These are phyloP conservation scores for Galaxias olidus DNA, from an alignment of 2,797 vertebrate species.

Conservation along the genomic window DNA sequence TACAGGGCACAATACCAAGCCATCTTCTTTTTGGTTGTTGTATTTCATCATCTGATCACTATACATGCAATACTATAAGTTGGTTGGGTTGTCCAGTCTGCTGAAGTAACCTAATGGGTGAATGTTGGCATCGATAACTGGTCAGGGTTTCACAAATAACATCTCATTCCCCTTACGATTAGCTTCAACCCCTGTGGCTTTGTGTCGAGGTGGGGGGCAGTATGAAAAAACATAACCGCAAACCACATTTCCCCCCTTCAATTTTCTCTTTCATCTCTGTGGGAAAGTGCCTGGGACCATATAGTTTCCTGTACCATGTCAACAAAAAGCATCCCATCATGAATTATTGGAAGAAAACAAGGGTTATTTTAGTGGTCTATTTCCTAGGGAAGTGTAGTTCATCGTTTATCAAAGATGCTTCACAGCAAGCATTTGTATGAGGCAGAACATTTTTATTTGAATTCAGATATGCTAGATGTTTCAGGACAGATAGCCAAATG, in stretches of 20 bases:
- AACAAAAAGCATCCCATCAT: no score
- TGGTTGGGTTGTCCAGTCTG: constrained; percentile 2
- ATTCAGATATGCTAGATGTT: background rate
- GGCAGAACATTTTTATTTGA: background rate
- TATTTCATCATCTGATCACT: background rate
- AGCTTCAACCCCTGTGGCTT: background rate
- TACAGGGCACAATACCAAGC: no score
- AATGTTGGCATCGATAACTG: background rate
- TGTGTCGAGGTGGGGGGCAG: constrained; percentile 42
- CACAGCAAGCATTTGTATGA: background rate
- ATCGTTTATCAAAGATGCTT: no score
- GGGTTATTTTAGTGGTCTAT: no score
- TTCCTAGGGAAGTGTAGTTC: no score
- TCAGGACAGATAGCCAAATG: background rate
- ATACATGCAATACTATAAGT: background rate
- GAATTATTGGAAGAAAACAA: no score
- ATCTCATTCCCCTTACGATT: background rate
- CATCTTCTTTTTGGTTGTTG: no score
- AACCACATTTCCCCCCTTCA: constrained; percentile 31
- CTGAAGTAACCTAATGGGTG: background rate
- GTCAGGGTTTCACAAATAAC: background rate
- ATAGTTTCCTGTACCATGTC: no score
- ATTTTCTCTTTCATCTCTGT: constrained; percentile 37
- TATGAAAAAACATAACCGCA: constrained; percentile 16
- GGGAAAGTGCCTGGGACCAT: constrained; percentile 6